phyloP scores from a whole-genome alignment of 2,113 vertebrate species.

The Australoheros scitulus region DNA sequence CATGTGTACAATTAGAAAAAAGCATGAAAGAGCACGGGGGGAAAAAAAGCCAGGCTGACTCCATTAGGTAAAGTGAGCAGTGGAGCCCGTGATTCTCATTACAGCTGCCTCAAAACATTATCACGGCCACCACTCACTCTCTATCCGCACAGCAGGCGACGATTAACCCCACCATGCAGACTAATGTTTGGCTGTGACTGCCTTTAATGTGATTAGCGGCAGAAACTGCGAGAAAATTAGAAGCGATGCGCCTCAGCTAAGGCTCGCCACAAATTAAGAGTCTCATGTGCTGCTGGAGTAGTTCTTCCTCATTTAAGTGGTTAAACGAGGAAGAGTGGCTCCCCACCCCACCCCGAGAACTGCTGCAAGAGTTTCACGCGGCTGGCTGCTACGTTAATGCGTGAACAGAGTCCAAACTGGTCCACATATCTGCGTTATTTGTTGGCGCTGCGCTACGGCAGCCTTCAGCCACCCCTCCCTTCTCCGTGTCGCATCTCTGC shows the following conservation, averaged over 20 bases:
- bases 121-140: not conserved
- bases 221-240: not conserved
- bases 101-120: constrained; percentile 36
- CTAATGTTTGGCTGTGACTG: not conserved
- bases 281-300: not conserved
- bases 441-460: not conserved
- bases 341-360: not conserved
- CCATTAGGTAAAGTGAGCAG: not conserved
- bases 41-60: not conserved
- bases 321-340: not conserved
- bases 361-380: not conserved
- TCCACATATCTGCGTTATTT: not conserved
- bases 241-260: not conserved
- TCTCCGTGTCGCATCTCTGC: constrained; percentile 26
- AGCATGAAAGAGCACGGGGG: not conserved
- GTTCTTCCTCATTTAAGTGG: not conserved
- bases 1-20: not conserved
- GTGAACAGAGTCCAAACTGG: not conserved
- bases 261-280: not conserved
- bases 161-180: not conserved
- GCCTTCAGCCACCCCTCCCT: not conserved
- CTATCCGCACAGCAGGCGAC: constrained; percentile 23
- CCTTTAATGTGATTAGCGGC: constrained; percentile 14
- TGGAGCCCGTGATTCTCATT: constrained; percentile 41
- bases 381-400: not conserved